phyloP scores from a whole-genome alignment of 1,140 invertebrate genomes.

The Bilobella aurantiaca region DNA sequence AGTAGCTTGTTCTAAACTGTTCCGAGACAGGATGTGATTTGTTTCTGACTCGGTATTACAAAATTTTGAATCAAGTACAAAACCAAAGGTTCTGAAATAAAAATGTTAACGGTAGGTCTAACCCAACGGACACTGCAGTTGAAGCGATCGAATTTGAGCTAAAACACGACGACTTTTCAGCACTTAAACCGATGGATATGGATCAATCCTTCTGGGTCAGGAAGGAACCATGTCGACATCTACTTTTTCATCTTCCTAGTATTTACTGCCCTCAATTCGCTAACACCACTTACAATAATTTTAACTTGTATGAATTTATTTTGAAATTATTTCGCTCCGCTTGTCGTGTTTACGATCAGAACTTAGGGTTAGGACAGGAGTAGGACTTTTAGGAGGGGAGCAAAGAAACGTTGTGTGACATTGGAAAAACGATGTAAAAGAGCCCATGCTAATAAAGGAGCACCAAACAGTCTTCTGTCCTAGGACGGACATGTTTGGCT shows the following conservation, averaged over 20 bases:
- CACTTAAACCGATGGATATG: neutral
- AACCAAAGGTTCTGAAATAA: neutral
- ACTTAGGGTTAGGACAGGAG: too few relatives aligned
- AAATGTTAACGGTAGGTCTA: neutral
- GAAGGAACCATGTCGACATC: neutral
- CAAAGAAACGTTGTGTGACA: too few relatives aligned
- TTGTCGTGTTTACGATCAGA: too few relatives aligned
- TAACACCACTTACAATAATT: neutral
- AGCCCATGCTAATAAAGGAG: too few relatives aligned
- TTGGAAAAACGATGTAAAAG: too few relatives aligned
- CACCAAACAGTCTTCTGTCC: too few relatives aligned
- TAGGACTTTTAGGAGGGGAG: too few relatives aligned
- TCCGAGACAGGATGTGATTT: neutral
- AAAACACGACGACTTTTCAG: neutral
- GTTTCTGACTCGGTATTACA: neutral
- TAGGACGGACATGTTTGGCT: too few relatives aligned
- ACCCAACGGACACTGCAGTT: neutral
- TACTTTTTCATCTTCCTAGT: neutral
- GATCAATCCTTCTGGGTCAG: neutral
- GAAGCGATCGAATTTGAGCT: neutral
- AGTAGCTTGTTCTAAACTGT: neutral
- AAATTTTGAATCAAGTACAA: neutral
- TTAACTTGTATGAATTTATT: too few relatives aligned
- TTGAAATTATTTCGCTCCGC: too few relatives aligned
- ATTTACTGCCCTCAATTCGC: neutral